Evolutionary conservation across 1,140 invertebrate species (phyloP).

Genomic region (Tribolium castaneum): DNA sequence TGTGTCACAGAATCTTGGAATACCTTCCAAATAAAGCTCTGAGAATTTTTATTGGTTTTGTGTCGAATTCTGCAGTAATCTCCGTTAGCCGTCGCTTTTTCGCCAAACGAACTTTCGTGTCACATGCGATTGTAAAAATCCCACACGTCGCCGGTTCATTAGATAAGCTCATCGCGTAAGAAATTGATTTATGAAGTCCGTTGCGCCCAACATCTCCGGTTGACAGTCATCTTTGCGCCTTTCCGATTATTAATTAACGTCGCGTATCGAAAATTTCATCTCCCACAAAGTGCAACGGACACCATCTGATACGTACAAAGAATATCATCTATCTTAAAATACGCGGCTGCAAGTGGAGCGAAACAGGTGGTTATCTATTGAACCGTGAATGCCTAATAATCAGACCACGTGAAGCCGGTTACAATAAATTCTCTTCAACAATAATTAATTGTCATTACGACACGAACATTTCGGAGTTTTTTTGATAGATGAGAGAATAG

Average conservation of each 20-base stretch:
- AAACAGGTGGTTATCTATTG: constrained; percentile 50
- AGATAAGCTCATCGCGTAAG: background rate
- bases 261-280: constrained; percentile 33
- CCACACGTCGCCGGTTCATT: background rate
- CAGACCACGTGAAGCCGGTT: constrained; percentile 41
- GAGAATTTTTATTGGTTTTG: no score
- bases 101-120: background rate
- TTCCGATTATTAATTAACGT: constrained; percentile 18
- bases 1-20: no score
- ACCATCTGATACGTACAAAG: constrained; percentile 24
- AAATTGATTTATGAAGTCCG: constrained; percentile 12
- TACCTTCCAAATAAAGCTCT: no score
- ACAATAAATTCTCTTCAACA: constrained; percentile 28
- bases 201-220: background rate
- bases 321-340: constrained; percentile 47
- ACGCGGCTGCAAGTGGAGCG: constrained; percentile 44
- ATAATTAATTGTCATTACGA: constrained; percentile 40
- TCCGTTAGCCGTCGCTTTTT: background rate
- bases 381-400: constrained; percentile 48
- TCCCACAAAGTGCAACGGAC: constrained; percentile 32
- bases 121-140: background rate
- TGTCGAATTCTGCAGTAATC: no score
- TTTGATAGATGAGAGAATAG: background rate
- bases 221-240: constrained; percentile 8
- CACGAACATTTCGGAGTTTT: constrained; percentile 33